Base-by-base conservation (phyloP, 2,797 vertebrate species). In the Onychomys torridus region DNA sequence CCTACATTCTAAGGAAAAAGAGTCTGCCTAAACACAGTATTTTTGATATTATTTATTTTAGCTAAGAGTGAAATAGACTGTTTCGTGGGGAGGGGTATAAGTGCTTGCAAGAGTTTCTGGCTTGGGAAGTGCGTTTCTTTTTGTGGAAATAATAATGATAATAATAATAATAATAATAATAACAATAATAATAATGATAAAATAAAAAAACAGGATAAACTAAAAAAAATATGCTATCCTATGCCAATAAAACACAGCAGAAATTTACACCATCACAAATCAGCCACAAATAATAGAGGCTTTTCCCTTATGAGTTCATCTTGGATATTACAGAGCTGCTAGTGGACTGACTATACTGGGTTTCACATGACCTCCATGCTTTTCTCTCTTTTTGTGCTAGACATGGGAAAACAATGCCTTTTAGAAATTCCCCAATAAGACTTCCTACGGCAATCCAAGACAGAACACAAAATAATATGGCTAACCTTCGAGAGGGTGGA, bases 31-130 rank as follows among this genome's bases (percentile, higher is more conserved):
- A 82, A 46, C 10, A 46, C n/a, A 76, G 19, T 40, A 46, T 29
- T 96, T 96, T 77, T 65, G 77, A 25, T n/a, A 85, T 57, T 89
- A 97, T 95, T 93, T 76, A 95, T 27, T 90, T 90, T 52, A 19
- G 59, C 40, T 85, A 83, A 95, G 6, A 84, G 11, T 13, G 40
- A 89, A 82, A 90, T n/a, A 73, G 63, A 73, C 76, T 34, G 69
- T 37, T 89, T n/a, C 27, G 46, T 6, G 29, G 37, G 21, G 73
- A 71, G 29, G 2, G n/a, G 0, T 2, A 17, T 14, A 46, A 1
- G 23, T 0, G 37, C 5, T 46, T 75, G 2, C 27, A 32, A 37
- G 65, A 92, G 78, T 90, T 82, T 81, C 59, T 78, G 43, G 43
- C 90, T 55, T 83, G 46, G 46, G 5, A 43, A 57, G 52, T 55